Percentiles rank a stretch among this genome's conserved stretches.
Evolutionary conservation across 2,888 invertebrate species (phyloP).

Genomic region (Watsonalla cultraria): DNA sequence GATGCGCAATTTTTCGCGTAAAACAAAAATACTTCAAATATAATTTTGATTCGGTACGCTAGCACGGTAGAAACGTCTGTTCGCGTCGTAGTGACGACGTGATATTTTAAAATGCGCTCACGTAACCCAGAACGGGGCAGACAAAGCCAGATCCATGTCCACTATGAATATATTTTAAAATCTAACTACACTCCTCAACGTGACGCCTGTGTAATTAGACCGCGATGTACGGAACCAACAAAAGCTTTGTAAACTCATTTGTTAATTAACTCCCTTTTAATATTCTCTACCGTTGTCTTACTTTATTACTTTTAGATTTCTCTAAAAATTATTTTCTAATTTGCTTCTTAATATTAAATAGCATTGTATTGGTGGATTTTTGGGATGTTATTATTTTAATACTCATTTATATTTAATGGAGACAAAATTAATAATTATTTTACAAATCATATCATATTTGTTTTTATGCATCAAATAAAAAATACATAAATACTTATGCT

Average conservation of each 20-base stretch:
- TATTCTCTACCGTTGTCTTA: neutral
- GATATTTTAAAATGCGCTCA: slow-evolving; percentile 26
- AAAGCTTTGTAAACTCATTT: neutral
- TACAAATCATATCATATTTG: too few species aligned
- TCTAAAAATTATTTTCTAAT: too few species aligned
- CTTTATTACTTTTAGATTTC: neutral
- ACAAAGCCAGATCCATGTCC: slow-evolving; percentile 34
- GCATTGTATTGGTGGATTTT: too few species aligned
- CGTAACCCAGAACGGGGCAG: slow-evolving; percentile 21
- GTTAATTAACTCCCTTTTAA: neutral
- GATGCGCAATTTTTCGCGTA: too few species aligned
- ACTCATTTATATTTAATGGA: too few species aligned
- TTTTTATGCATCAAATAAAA: too few species aligned
- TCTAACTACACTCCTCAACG: slow-evolving; percentile 18
- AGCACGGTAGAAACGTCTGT: neutral
- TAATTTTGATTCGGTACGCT: too few species aligned
- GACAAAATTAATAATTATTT: too few species aligned
- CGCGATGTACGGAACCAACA: neutral
- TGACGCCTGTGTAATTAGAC: slow-evolving; percentile 22
- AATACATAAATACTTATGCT: too few species aligned
- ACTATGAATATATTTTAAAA: slow-evolving; percentile 41
- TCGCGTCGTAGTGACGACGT: slow-evolving; percentile 7
- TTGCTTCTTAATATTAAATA: too few species aligned
- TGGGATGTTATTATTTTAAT: too few species aligned
- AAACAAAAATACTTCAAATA: too few species aligned